Conservation (phyloP, 2,797 vertebrate genomes). For the Gephyroberyx darwinii region DNA sequence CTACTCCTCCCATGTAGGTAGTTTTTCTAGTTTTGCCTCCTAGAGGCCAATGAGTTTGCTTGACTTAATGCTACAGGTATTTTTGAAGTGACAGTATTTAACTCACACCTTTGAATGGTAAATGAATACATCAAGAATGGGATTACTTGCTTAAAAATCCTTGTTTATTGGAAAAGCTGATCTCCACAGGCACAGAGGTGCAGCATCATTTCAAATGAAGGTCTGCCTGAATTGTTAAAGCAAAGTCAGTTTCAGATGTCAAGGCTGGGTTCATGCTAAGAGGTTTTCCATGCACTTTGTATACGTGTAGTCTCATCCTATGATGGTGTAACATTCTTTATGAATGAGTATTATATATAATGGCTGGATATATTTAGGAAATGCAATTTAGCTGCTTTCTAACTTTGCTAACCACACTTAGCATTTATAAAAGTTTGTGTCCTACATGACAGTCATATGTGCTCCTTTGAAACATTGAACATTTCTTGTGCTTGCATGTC, state of each 20-base stretch:
- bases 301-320: constrained; percentile 39
- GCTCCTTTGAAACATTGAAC: constrained; percentile 36
- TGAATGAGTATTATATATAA: constrained; percentile 21
- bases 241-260: constrained; percentile 26
- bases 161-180: constrained; percentile 64
- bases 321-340: constrained; percentile 49
- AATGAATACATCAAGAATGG: constrained; percentile 5
- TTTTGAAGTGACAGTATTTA: too few species aligned
- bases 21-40: too few species aligned
- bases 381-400: constrained; percentile 25
- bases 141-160: constrained; percentile 49
- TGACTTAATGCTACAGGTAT: too few species aligned
- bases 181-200: constrained; percentile 71
- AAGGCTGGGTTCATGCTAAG: constrained; percentile 62
- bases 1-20: too few species aligned
- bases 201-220: constrained; percentile 43
- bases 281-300: constrained; percentile 61
- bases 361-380: constrained; percentile 9
- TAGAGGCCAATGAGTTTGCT: too few species aligned
- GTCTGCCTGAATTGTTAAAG: constrained; percentile 24
- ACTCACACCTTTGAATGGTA: background rate
- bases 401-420: constrained; percentile 26
- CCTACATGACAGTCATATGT: constrained; percentile 42
- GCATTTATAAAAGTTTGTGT: constrained; percentile 38
- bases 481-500: constrained; percentile 63